Evolutionary conservation across 2,797 vertebrate genomes (phyloP), one percentile per base, ranked within the genome.

Genomic region (Karalla daura): DNA sequence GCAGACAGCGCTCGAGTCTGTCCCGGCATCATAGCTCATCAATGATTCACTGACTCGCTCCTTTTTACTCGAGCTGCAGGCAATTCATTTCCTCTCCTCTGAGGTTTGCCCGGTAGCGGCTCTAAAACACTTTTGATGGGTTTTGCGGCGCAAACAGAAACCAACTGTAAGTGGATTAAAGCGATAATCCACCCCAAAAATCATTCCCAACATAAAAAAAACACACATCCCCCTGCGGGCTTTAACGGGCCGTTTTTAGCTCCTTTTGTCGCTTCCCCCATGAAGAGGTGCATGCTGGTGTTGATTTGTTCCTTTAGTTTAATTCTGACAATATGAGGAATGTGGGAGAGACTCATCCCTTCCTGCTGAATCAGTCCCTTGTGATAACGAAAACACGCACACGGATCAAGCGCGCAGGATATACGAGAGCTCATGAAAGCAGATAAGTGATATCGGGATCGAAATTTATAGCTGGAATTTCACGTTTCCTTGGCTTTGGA

Each of bases 341-440:
- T 11, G n/a, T n/a, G 30, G 36, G 12, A 5, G 21, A 44, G 43
- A 20, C 15, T 1, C 33, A 47, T 64, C 35, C 3, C 33, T 73
- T 61, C 56, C 69, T 74, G 51, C 36, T 76, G 63, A 81, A 46
- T 78, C 69, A 79, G 32, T n/a, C 18, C 36, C 53, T 47, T 40
- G 1, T 46, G 37, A 54, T 46, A 13, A 70, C n/a, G n/a, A n/a
- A n/a, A n/a, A n/a, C n/a, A n/a, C n/a, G n/a, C n/a, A n/a, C n/a
- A n/a, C n/a, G n/a, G n/a, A n/a, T n/a, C n/a, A n/a, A n/a, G n/a
- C n/a, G n/a, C n/a, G n/a, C n/a, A n/a, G n/a, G n/a, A n/a, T n/a
- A n/a, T n/a, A n/a, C n/a, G n/a, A n/a, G n/a, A n/a, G n/a, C n/a
- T n/a, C n/a, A n/a, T n/a, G n/a, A n/a, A n/a, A n/a, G n/a, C n/a